Percentiles rank a stretch among this genome's conserved stretches.
phyloP scores from a whole-genome alignment of 2,888 invertebrate species.

The Andrena chrysosceles region DNA sequence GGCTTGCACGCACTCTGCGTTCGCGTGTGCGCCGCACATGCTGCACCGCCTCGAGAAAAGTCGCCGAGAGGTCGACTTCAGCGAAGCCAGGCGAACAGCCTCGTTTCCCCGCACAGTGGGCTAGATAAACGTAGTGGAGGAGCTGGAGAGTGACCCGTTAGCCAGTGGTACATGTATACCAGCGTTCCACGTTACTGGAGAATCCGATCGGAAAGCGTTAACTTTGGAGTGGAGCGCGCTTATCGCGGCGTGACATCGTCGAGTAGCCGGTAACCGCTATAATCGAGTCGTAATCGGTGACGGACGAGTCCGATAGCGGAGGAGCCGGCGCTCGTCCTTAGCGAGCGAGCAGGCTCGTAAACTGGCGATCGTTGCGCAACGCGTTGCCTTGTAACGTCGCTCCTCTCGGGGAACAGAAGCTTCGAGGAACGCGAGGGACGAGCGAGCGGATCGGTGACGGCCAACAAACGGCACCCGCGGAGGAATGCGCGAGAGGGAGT shows the following conservation, averaged over 20 bases:
- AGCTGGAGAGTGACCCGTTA: neutral
- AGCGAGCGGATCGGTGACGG: neutral
- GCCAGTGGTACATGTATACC: constrained; percentile 12
- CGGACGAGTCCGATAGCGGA: constrained; percentile 68
- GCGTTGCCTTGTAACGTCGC: constrained; percentile 29
- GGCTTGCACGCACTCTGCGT: constrained; percentile 39
- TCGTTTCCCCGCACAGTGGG: constrained; percentile 21
- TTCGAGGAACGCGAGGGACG: neutral
- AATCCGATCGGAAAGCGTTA: neutral
- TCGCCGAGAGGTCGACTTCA: neutral
- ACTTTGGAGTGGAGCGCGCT: constrained; percentile 23
- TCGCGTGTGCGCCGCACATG: constrained; percentile 33
- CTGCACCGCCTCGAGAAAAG: constrained; percentile 41
- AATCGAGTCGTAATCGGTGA: constrained; percentile 75
- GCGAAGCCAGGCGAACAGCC: constrained; percentile 15
- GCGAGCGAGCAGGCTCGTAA: constrained; percentile 67
- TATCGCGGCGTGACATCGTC: constrained; percentile 37
- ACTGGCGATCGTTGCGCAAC: constrained; percentile 71
- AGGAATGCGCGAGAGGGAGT: constrained; percentile 20
- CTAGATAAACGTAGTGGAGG: no score
- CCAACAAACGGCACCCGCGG: neutral
- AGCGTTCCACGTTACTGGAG: neutral
- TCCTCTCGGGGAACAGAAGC: constrained; percentile 3
- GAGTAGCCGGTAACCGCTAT: constrained; percentile 53
- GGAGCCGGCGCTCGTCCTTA: constrained; percentile 37